These are phyloP conservation scores for Gastrophysa polygoni DNA, from an alignment of 2,888 invertebrate species.

Conservation along the genomic window DNA sequence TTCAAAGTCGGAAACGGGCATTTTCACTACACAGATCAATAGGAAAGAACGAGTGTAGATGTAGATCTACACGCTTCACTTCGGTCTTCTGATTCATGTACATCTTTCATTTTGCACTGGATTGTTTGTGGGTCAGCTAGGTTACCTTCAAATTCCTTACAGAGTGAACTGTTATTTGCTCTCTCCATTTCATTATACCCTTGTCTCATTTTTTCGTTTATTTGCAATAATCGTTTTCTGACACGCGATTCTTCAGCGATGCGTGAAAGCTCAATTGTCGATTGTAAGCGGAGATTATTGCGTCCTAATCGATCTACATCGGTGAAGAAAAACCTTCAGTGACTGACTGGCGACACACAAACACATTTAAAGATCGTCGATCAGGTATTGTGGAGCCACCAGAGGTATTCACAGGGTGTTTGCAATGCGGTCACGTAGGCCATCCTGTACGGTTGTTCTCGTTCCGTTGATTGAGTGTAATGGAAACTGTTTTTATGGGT, in stretches of 20 bases:
- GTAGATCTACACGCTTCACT: too few species aligned
- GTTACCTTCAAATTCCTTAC: too few species aligned
- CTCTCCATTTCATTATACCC: too few species aligned
- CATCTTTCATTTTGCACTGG: too few species aligned
- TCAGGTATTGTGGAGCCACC: constrained; percentile 5
- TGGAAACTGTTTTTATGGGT: not conserved
- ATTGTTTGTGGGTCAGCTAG: too few species aligned
- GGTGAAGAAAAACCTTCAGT: not conserved
- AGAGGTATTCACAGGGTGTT: not conserved
- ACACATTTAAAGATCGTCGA: constrained; percentile 1
- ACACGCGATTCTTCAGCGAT: not conserved
- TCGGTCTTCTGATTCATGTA: too few species aligned
- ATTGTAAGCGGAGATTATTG: constrained; percentile 7
- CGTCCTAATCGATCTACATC: not conserved
- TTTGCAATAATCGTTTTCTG: not conserved
- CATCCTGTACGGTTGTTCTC: not conserved
- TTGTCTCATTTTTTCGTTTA: not conserved
- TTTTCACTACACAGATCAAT: too few species aligned
- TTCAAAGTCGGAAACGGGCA: too few species aligned
- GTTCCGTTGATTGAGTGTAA: not conserved
- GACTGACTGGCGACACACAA: constrained; percentile 1
- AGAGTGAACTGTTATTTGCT: too few species aligned
- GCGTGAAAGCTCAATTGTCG: not conserved
- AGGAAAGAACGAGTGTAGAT: too few species aligned
- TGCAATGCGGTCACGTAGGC: not conserved